Conservation (phyloP, 2,113 vertebrate genomes). For the Mus spicilegus region DNA sequence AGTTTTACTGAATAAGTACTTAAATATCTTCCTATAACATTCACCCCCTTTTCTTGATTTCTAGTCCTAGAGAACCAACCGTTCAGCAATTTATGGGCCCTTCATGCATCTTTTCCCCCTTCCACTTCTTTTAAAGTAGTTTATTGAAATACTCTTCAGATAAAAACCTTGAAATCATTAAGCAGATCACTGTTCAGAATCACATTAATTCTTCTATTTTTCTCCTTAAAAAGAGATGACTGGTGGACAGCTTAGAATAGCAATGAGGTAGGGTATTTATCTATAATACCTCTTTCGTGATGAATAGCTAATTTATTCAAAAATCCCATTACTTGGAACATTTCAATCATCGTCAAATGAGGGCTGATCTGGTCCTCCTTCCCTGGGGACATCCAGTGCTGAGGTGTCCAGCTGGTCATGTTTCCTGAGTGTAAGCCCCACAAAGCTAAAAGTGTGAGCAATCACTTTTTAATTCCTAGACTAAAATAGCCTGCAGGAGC, state of each 20-base stretch:
- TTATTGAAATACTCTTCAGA: constrained; percentile 82
- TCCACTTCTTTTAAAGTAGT: constrained; percentile 80
- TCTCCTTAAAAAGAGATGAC: constrained; percentile 74
- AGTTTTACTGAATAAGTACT: constrained; percentile 81
- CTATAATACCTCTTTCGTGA: constrained; percentile 67
- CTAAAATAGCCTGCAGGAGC: not conserved
- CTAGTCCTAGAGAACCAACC: constrained; percentile 69
- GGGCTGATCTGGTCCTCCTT: constrained; percentile 54
- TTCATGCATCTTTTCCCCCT: constrained; percentile 69
- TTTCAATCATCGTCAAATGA: constrained; percentile 72
- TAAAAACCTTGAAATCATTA: constrained; percentile 83
- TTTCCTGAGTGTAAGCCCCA: constrained; percentile 40
- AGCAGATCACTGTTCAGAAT: constrained; percentile 77
- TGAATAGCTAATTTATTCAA: constrained; percentile 81
- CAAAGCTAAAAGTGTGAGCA: not conserved
- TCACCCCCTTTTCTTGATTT: constrained; percentile 79
- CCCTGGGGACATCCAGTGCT: constrained; percentile 43
- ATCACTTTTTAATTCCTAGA: not conserved
- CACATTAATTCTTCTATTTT: constrained; percentile 80
- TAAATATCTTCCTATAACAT: constrained; percentile 77
- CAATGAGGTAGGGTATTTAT: constrained; percentile 80
- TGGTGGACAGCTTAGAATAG: constrained; percentile 77
- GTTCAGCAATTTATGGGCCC: constrained; percentile 75
- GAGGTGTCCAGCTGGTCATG: constrained; percentile 54
- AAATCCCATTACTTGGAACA: constrained; percentile 69